These are phyloP conservation scores for Cabera pusaria DNA, from an alignment of 2,888 invertebrate species.

Conservation along the genomic window DNA sequence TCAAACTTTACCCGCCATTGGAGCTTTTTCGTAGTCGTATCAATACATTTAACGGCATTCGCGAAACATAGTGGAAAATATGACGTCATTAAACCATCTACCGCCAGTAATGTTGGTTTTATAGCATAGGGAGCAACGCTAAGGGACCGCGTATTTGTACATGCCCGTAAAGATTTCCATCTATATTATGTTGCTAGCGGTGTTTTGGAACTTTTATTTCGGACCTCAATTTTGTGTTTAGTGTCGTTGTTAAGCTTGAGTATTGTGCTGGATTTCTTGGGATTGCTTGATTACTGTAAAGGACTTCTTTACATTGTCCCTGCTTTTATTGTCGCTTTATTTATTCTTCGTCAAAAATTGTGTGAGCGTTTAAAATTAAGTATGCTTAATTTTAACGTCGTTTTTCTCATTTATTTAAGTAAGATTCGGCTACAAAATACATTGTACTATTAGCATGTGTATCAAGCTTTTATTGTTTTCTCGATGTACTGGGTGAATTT, in stretches of 20 bases:
- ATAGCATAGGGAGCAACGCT: conserved; percentile 36
- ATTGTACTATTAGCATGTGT: too few relatives aligned
- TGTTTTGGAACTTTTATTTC: conserved; percentile 28
- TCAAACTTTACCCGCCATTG: conserved; percentile 21
- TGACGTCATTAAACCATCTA: conserved; percentile 50
- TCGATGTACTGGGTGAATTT: too few relatives aligned
- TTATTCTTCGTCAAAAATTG: too few relatives aligned
- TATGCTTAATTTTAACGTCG: too few relatives aligned
- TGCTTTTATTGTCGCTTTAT: too few relatives aligned
- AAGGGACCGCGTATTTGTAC: conserved; percentile 35
- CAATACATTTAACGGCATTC: conserved; percentile 48
- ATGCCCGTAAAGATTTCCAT: conserved; percentile 37
- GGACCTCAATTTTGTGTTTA: conserved; percentile 10
- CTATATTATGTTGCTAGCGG: conserved; percentile 34
- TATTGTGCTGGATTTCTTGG: background rate
- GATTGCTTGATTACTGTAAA: too few relatives aligned
- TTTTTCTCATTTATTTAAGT: too few relatives aligned
- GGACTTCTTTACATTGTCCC: too few relatives aligned
- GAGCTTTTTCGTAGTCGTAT: conserved; percentile 38
- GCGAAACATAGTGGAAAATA: conserved; percentile 53
- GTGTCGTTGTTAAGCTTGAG: background rate
- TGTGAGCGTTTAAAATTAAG: too few relatives aligned
- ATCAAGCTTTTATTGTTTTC: too few relatives aligned
- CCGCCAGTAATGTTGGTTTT: conserved; percentile 47
- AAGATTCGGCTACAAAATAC: too few relatives aligned